A percentile compares a stretch with the other conserved stretches of the same genome.
These are phyloP conservation scores for Cardinalis cardinalis DNA, from an alignment of 2,113 vertebrate species.

Conservation along the genomic window DNA sequence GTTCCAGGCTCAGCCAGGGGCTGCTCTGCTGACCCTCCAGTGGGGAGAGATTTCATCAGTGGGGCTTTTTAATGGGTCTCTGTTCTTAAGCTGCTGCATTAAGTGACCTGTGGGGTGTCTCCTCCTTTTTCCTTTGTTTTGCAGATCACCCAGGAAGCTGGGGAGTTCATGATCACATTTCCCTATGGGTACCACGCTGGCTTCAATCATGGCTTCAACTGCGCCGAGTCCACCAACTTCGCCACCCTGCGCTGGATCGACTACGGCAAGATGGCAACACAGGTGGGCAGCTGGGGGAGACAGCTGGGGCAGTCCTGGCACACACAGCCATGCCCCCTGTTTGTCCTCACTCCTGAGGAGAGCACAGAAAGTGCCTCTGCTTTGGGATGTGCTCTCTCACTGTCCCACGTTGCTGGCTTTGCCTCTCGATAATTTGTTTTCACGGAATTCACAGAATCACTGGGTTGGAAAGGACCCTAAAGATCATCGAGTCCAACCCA, in stretches of 20 bases:
- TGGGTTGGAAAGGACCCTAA: neutral
- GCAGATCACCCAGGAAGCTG: constrained; percentile 94
- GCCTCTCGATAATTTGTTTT: neutral
- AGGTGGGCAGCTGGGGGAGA: constrained; percentile 68
- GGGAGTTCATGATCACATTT: constrained; percentile 96
- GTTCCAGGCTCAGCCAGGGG: neutral
- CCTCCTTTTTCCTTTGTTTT: neutral
- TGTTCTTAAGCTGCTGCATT: neutral
- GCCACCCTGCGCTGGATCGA: constrained; percentile 95
- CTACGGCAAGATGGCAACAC: constrained; percentile 94
- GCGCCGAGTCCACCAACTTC: constrained; percentile 96
- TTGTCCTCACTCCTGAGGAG: neutral
- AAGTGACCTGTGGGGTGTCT: neutral
- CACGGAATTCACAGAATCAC: neutral
- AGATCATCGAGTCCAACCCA: neutral
- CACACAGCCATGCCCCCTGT: neutral
- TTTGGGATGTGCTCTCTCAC: rapidly evolving
- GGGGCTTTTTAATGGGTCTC: neutral
- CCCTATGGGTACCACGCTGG: constrained; percentile 96
- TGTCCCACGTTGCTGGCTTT: rapidly evolving
- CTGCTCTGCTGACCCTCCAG: neutral
- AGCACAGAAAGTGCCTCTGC: neutral
- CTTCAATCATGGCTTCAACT: constrained; percentile 99
- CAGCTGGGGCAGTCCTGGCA: neutral
- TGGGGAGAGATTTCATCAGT: neutral